Conservation (phyloP, 2,113 vertebrate genomes). For the Girardinichthys multiradiatus region DNA sequence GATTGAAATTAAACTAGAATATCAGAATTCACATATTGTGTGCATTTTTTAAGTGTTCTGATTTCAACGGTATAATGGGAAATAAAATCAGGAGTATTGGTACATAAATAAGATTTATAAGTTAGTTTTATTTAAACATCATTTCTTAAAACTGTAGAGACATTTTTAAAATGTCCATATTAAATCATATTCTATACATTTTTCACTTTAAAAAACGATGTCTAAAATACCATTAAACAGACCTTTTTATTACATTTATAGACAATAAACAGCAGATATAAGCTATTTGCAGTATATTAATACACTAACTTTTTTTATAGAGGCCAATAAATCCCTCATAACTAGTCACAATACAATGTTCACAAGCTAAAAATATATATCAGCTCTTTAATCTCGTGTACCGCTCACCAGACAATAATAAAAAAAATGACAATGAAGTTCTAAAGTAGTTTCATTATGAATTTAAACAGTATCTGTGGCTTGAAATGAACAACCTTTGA, state of each 20-base stretch:
- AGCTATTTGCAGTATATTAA: constrained; percentile 36
- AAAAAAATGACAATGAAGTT: not conserved
- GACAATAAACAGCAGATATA: constrained; percentile 46
- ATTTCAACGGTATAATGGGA: too few species aligned
- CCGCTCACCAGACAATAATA: constrained; percentile 22
- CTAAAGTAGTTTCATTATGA: not conserved
- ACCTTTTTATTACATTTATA: constrained; percentile 38
- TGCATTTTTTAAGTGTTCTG: too few species aligned
- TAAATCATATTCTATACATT: too few species aligned
- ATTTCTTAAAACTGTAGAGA: too few species aligned
- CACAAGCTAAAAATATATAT: not conserved
- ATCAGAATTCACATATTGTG: not conserved
- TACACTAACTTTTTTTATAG: constrained; percentile 9
- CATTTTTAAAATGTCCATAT: too few species aligned
- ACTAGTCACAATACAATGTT: not conserved
- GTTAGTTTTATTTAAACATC: not conserved
- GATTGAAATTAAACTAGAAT: not conserved
- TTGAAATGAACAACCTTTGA: not conserved
- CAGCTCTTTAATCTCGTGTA: constrained; percentile 17
- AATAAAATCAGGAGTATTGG: too few species aligned
- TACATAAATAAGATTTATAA: too few species aligned
- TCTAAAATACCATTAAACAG: constrained; percentile 8
- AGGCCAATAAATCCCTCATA: not conserved
- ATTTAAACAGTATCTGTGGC: constrained; percentile 13
- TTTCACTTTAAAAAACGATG: constrained; percentile 22